These are phyloP conservation scores for Cygnus atratus DNA, from an alignment of 2,113 vertebrate genomes.

Conservation along the genomic window DNA sequence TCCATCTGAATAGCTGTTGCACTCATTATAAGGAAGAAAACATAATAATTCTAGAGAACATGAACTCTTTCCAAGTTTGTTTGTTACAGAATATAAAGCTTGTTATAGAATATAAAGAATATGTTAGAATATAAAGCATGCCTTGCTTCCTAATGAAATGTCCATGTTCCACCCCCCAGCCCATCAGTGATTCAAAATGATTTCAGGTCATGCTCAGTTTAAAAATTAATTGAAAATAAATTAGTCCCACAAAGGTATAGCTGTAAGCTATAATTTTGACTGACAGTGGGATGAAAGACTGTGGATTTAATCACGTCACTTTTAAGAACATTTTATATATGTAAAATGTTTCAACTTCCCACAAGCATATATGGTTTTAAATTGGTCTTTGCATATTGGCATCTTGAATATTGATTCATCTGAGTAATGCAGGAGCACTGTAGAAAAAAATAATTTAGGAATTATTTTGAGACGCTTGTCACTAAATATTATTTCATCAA, in stretches of 20 bases:
- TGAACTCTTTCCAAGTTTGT: neutral
- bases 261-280: conserved; percentile 31
- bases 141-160: conserved; percentile 13
- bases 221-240: conserved; percentile 62
- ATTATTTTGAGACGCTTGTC: neutral
- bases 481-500: neutral
- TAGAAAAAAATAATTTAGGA: neutral
- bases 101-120: no score
- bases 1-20: neutral
- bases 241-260: conserved; percentile 10
- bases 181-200: conserved; percentile 10
- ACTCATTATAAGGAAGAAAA: neutral
- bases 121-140: neutral
- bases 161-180: neutral
- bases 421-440: neutral
- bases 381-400: neutral
- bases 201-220: conserved; percentile 14
- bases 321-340: neutral
- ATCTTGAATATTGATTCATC: neutral
- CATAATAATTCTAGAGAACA: neutral
- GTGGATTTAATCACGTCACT: neutral
- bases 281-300: neutral
- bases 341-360: neutral
- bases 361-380: neutral
- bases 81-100: neutral